Evolutionary conservation across 2,888 invertebrate species (phyloP).

Genomic region (Rugalucina vietnamica): DNA sequence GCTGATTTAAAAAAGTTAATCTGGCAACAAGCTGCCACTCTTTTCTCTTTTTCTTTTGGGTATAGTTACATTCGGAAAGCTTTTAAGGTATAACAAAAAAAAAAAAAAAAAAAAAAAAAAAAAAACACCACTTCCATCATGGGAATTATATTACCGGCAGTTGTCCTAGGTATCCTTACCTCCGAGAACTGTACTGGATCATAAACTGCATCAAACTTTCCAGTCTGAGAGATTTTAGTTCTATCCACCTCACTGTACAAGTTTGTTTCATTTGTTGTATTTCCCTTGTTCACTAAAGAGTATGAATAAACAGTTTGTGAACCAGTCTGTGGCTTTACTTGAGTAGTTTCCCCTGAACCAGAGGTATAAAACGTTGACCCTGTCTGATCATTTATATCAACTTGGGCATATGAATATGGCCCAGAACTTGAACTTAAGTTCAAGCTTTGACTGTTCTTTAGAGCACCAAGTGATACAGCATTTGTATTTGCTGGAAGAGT

Average conservation of each 20-base stretch:
- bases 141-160: no score
- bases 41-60: no score
- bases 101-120: no score
- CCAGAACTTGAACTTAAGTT: not conserved
- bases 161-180: not conserved
- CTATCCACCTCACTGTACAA: conserved; percentile 34
- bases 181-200: conserved; percentile 36
- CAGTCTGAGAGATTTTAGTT: conserved; percentile 13
- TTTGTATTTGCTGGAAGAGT: not conserved
- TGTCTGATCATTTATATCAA: not conserved
- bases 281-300: not conserved
- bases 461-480: not conserved
- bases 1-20: no score
- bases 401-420: not conserved
- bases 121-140: not conserved
- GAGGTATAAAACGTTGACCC: not conserved
- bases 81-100: no score
- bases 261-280: not conserved
- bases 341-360: conserved; percentile 12
- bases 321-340: conserved; percentile 6
- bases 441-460: not conserved
- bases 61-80: no score
- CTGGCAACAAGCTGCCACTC: no score
- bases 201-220: conserved; percentile 27
- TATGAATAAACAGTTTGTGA: not conserved